Evolutionary conservation across 2,888 invertebrate species (phyloP).

Genomic region (Pyralis farinalis): DNA sequence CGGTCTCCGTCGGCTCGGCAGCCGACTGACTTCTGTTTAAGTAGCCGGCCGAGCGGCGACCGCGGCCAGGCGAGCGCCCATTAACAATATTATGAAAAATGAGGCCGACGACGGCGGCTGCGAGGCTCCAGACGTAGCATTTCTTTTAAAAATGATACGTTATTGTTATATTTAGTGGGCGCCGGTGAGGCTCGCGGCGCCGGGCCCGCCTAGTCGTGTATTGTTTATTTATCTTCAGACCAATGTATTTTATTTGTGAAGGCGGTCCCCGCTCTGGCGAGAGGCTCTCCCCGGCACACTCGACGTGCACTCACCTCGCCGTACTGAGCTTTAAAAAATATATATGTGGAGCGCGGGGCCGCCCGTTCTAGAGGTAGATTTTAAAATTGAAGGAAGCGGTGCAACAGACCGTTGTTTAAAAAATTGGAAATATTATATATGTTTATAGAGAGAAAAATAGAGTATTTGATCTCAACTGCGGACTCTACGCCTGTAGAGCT

Average conservation of each 20-base stretch:
- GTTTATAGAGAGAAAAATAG: slow-evolving; percentile 67
- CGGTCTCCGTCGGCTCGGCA: slow-evolving; percentile 19
- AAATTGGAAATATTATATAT: slow-evolving; percentile 69
- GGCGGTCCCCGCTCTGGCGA: slow-evolving; percentile 36
- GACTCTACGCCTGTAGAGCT: slow-evolving; percentile 52
- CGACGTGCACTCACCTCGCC: slow-evolving; percentile 34
- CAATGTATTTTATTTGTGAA: slow-evolving; percentile 70
- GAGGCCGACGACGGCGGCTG: slow-evolving; percentile 23
- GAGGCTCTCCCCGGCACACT: slow-evolving; percentile 21
- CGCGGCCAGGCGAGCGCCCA: slow-evolving; percentile 25
- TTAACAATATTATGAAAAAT: slow-evolving; percentile 21
- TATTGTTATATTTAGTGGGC: slow-evolving; percentile 46
- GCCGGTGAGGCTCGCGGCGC: slow-evolving; percentile 37
- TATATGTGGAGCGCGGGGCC: slow-evolving; percentile 27
- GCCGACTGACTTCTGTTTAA: slow-evolving; percentile 20
- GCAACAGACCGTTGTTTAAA: slow-evolving; percentile 55
- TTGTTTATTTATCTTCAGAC: slow-evolving; percentile 74
- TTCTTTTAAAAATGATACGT: slow-evolving; percentile 58
- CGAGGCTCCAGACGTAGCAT: slow-evolving; percentile 44
- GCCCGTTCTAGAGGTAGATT: slow-evolving; percentile 65
- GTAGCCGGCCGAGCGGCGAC: slow-evolving; percentile 23
- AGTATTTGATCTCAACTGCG: slow-evolving; percentile 75
- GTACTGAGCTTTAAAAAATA: slow-evolving; percentile 58
- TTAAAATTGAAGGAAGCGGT: slow-evolving; percentile 69
- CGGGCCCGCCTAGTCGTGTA: slow-evolving; percentile 55